Evolutionary conservation across 2,113 vertebrate genomes (phyloP).

Genomic region (Heloderma charlesbogerti): DNA sequence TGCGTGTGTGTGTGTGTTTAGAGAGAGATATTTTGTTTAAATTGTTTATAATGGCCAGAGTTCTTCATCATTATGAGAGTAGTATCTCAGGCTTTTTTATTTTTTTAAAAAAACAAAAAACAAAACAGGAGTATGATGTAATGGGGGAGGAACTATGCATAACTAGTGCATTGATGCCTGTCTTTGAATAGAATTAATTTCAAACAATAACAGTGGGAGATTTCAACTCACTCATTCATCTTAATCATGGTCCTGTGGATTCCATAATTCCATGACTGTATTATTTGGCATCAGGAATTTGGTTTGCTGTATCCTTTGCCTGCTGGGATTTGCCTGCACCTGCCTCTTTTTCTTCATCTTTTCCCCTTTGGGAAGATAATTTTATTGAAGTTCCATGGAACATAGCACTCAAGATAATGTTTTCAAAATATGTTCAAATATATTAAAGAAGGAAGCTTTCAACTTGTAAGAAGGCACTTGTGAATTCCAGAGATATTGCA

Average conservation of each 20-base stretch:
- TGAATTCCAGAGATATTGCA: conserved; percentile 3
- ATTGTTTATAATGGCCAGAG: not conserved
- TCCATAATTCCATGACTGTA: conserved; percentile 12
- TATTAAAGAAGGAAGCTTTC: conserved; percentile 8
- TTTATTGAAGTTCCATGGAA: conserved; percentile 4
- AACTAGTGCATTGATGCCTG: not conserved
- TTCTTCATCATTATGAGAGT: not conserved
- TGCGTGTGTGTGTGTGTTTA: not conserved
- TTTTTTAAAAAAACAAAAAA: too few relatives aligned
- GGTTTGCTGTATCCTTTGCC: conserved; percentile 10
- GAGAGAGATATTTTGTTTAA: not conserved
- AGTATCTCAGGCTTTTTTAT: not conserved
- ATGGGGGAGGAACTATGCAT: not conserved
- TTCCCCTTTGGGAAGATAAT: conserved; percentile 18
- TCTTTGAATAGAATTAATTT: conserved; percentile 12
- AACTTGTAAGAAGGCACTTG: not conserved
- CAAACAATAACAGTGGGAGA: not conserved
- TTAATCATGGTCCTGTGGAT: conserved; percentile 13
- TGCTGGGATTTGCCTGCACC: conserved; percentile 6
- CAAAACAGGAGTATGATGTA: not conserved
- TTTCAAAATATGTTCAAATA: conserved; percentile 14
- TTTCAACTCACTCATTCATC: conserved; percentile 20
- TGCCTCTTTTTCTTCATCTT: not conserved
- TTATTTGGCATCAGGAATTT: conserved; percentile 20
- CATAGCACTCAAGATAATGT: not conserved